Percentiles rank a stretch among this genome's conserved stretches.
phyloP scores from a whole-genome alignment of 2,113 vertebrate species.

The Cisticola juncidis region DNA sequence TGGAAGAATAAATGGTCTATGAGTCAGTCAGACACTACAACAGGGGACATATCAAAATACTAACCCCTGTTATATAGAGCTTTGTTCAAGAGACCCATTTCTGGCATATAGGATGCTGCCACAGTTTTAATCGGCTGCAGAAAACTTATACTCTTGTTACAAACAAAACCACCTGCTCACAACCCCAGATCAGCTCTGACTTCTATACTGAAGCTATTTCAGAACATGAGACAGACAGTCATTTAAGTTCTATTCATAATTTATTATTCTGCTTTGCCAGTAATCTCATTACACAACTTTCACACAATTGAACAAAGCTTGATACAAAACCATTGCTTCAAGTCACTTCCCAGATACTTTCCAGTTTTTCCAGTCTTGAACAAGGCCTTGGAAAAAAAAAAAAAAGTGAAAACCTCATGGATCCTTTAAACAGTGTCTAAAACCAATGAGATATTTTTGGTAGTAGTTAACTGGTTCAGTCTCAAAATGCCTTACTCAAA shows the following conservation, averaged over 20 bases:
- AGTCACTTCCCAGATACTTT: not conserved
- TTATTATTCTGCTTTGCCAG: not conserved
- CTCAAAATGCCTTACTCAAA: not conserved
- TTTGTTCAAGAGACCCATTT: not conserved
- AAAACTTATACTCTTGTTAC: not conserved
- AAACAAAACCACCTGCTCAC: not conserved
- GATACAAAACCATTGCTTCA: not conserved
- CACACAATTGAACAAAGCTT: not conserved
- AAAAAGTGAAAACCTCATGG: not conserved
- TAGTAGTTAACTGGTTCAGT: not conserved
- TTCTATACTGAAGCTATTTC: not conserved
- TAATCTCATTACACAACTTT: slow-evolving; percentile 3
- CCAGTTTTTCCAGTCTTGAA: not conserved
- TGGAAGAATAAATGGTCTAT: not conserved
- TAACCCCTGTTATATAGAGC: not conserved
- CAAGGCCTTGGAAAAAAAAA: not conserved
- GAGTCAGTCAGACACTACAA: not conserved
- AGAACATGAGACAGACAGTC: not conserved
- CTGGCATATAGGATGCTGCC: not conserved
- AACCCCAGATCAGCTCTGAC: not conserved
- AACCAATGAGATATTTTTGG: not conserved
- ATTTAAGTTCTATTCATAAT: not conserved
- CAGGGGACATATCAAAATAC: not conserved
- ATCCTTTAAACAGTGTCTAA: not conserved
- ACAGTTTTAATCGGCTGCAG: not conserved